phyloP scores from a whole-genome alignment of 2,888 invertebrate genomes.

The Chaetogeoica ovagalla region DNA sequence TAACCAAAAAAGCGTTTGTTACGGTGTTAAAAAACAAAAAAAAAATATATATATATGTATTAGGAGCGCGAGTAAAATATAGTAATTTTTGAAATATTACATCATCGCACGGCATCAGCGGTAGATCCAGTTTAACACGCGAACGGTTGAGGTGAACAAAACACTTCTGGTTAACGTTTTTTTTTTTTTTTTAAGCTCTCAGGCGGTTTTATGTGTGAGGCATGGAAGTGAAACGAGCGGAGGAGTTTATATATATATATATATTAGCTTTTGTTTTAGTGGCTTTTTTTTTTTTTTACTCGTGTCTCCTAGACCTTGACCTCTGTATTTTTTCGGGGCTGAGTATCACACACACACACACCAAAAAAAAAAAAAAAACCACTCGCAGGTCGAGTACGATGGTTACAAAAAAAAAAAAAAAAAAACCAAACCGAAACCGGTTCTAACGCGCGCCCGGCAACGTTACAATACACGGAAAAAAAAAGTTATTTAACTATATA shows the following conservation, averaged over 20 bases:
- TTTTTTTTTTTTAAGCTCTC: conserved; percentile 1
- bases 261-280: conserved; percentile 44
- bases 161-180: neutral
- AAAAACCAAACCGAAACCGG: conserved; percentile 34
- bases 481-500: conserved; percentile 36
- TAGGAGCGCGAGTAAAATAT: neutral
- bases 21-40: no score
- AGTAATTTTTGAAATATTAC: conserved; percentile 18
- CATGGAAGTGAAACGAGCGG: neutral
- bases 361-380: conserved; percentile 19
- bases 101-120: neutral
- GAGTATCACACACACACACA: conserved; percentile 13
- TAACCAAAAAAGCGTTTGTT: no score
- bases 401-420: neutral
- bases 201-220: neutral
- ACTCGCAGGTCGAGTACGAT: no score
- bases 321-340: conserved; percentile 47
- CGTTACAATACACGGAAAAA: conserved; percentile 19
- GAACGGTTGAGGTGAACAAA: conserved; percentile 23
- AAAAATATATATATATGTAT: no score
- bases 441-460: neutral
- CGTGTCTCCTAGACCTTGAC: conserved; percentile 39
- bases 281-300: conserved; percentile 17
- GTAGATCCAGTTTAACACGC: conserved; percentile 35
- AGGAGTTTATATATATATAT: conserved; percentile 39